Base-by-base conservation (phyloP, 2,113 vertebrate species). In the Semnornis frantzii region DNA sequence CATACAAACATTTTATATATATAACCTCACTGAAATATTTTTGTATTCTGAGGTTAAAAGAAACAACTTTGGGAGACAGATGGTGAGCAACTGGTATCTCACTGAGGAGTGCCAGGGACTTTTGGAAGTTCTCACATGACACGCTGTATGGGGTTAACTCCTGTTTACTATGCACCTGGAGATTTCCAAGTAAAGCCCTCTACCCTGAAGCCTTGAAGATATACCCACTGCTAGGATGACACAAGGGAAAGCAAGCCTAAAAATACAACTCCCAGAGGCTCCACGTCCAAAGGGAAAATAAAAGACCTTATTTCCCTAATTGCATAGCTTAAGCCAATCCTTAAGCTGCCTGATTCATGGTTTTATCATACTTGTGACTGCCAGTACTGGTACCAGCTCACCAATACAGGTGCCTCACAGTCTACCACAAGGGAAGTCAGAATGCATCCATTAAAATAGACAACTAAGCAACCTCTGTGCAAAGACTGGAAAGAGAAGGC, bases 31-130 rank as follows among this genome's bases (percentile, higher is more conserved):
- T 75, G 76, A 77, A 93, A 34, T 46, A 92, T 82, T 87, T 84
- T 39, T 71, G 50, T 87, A 54, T 52, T 79, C 63, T 82, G 87
- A 85, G 87, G 82, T 92, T 87, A 90, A 92, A 92, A 89, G 62
- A 79, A 78, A 63, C 1, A 0, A 85, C 55, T 68, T 86, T 50
- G 77, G 42, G 60, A 85, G 85, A 90, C 82, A 95, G 90, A 87
- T 69, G 87, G 65, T 31, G 65, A 95, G 76, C 82, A 93, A 94
- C 80, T 70, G 62, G 70, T 86, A 88, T 62, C 82, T 92, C 85
- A 72, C 65, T 6, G 6, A 97, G 85, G 44, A 94, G 24, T 4
- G 19, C n/a, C 65, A 46, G n/a, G 0, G 21, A 90, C 82, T 91
- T 95, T 5, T 88, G 58, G 76, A 93, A 95, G 87, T 94, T 90